phyloP scores from a whole-genome alignment of 35 echinoderm and acorn worm species.

The Amphiura filiformis region DNA sequence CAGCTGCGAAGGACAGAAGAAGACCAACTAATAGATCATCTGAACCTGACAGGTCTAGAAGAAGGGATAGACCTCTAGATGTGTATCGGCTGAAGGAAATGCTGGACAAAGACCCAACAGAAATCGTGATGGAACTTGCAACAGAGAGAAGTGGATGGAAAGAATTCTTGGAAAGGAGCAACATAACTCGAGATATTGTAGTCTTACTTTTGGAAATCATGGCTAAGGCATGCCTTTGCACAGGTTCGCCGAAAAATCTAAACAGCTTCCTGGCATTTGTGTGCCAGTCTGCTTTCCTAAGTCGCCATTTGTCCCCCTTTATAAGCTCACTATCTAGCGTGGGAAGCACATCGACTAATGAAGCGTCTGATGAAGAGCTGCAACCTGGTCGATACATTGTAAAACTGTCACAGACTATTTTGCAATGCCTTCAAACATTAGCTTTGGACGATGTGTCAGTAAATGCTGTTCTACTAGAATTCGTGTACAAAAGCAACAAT shows the following conservation, averaged over 20 bases:
- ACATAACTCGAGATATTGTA: slow-evolving; percentile 57
- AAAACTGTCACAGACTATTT: background rate
- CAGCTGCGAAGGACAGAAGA: too few relatives aligned
- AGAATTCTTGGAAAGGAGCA: slow-evolving; percentile 40
- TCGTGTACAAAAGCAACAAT: slow-evolving; percentile 20
- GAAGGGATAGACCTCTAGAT: slow-evolving; percentile 4
- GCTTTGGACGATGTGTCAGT: slow-evolving; percentile 47
- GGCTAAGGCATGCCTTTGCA: slow-evolving; percentile 49
- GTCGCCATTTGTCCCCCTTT: slow-evolving; percentile 19
- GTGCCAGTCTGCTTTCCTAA: slow-evolving; percentile 28
- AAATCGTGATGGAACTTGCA: slow-evolving; percentile 32
- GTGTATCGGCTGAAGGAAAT: slow-evolving; percentile 45
- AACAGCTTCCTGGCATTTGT: slow-evolving; percentile 35
- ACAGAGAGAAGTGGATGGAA: slow-evolving; percentile 45
- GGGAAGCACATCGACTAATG: background rate
- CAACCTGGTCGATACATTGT: background rate
- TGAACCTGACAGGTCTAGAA: too few relatives aligned
- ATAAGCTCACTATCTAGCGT: background rate
- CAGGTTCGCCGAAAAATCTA: slow-evolving; percentile 36
- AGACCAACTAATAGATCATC: too few relatives aligned
- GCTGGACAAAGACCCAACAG: slow-evolving; percentile 27
- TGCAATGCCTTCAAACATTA: slow-evolving; percentile 11
- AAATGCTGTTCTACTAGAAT: slow-evolving; percentile 25
- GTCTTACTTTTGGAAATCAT: slow-evolving; percentile 35
- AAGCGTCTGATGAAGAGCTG: slow-evolving; percentile 6